These are phyloP conservation scores for Laterallus jamaicensis DNA, from an alignment of 2,113 vertebrate genomes.

Conservation along the genomic window DNA sequence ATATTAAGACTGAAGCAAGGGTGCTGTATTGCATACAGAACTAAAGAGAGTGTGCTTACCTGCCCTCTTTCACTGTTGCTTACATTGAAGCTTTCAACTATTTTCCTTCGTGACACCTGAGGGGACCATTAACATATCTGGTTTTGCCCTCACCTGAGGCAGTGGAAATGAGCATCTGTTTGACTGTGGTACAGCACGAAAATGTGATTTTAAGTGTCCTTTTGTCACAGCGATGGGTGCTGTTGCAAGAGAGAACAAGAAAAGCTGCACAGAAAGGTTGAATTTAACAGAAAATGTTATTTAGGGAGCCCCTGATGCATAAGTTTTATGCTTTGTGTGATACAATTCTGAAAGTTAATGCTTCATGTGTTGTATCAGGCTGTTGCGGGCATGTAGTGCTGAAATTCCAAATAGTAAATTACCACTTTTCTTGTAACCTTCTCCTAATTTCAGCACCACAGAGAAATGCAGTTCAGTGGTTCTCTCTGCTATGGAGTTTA, in stretches of 20 bases:
- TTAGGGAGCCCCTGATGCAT: neutral
- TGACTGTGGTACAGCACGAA: neutral
- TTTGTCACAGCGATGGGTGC: neutral
- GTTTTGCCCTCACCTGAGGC: neutral
- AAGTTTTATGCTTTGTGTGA: neutral
- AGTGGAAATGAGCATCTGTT: neutral
- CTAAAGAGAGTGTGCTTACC: neutral
- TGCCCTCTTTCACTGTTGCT: neutral
- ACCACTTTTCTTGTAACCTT: neutral
- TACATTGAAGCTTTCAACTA: neutral
- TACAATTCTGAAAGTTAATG: neutral
- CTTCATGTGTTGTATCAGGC: neutral
- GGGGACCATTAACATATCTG: neutral
- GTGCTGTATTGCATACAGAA: neutral
- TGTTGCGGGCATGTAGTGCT: neutral
- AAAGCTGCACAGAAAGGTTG: neutral
- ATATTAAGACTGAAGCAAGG: neutral
- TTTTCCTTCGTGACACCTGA: neutral
- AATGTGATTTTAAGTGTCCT: neutral
- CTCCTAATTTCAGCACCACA: neutral
- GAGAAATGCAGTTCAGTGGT: neutral
- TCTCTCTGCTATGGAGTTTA: neutral
- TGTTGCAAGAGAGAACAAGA: neutral
- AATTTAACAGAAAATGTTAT: neutral
- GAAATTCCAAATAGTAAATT: neutral